Conservation (phyloP, 2,113 vertebrate genomes). For the Passer domesticus region DNA sequence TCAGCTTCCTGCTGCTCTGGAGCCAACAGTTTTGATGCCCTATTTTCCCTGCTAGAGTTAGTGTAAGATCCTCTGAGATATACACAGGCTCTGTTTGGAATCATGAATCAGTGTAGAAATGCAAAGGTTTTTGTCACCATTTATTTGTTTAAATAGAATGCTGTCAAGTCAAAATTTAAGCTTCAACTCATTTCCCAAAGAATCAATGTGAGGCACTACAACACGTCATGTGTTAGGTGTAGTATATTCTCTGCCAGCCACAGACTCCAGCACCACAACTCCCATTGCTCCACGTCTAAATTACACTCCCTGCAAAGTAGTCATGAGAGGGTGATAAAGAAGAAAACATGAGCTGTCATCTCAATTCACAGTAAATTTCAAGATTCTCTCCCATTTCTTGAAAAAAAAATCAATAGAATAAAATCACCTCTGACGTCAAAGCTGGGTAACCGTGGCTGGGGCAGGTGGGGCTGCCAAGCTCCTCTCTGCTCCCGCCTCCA, state of each 20-base stretch:
- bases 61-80: not conserved
- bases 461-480: not conserved
- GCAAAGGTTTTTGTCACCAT: not conserved
- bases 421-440: not conserved
- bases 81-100: not conserved
- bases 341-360: not conserved
- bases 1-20: constrained; percentile 19
- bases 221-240: not conserved
- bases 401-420: not conserved
- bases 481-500: not conserved
- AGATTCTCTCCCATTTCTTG: not conserved
- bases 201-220: not conserved
- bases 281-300: not conserved
- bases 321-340: not conserved
- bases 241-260: not conserved
- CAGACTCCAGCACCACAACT: not conserved
- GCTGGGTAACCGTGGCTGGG: not conserved
- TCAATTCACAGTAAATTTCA: not conserved
- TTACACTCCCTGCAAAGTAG: not conserved
- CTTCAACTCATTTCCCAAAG: not conserved
- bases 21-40: not conserved
- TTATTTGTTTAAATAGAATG: not conserved
- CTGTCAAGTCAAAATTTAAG: constrained; percentile 26
- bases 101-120: not conserved
- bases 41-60: not conserved